These are phyloP conservation scores for Watsonalla cultraria DNA, from an alignment of 2,888 invertebrate species.

Conservation along the genomic window DNA sequence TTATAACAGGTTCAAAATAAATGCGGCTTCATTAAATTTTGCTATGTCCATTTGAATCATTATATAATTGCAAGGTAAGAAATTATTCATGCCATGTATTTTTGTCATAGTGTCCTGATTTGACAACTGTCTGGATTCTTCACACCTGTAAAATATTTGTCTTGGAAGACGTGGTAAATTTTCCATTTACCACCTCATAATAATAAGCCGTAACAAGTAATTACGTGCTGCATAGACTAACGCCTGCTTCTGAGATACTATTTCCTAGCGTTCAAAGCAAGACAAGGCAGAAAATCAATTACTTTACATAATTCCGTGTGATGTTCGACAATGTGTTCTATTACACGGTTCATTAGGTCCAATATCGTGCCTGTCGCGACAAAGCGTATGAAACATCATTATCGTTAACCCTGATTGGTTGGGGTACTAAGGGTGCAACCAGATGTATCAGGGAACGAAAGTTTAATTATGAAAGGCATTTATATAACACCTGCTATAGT, in stretches of 20 bases:
- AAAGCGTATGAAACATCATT: slow-evolving; percentile 17
- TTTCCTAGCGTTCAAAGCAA: slow-evolving; percentile 1
- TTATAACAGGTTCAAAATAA: too few relatives aligned
- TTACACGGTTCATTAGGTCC: slow-evolving; percentile 5
- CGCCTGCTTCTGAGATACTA: background rate
- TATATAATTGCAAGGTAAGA: too few relatives aligned
- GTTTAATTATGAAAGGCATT: background rate
- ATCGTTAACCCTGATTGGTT: slow-evolving; percentile 26
- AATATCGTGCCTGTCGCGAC: background rate
- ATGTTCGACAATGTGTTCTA: slow-evolving; percentile 10
- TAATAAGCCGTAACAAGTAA: too few relatives aligned
- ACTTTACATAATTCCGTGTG: slow-evolving; percentile 1
- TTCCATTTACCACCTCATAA: too few relatives aligned
- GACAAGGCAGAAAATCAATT: slow-evolving; percentile 8
- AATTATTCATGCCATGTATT: too few relatives aligned
- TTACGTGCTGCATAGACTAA: too few relatives aligned
- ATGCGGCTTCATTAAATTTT: too few relatives aligned
- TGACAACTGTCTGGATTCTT: too few relatives aligned
- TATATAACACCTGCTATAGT: background rate
- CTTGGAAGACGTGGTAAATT: too few relatives aligned
- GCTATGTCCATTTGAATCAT: too few relatives aligned
- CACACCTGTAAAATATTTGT: too few relatives aligned
- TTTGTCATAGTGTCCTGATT: too few relatives aligned
- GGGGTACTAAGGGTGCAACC: slow-evolving; percentile 18
- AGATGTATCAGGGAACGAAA: background rate